These are phyloP conservation scores for Cremastinae sp. DNA, from an alignment of 2,888 invertebrate species.

Conservation along the genomic window DNA sequence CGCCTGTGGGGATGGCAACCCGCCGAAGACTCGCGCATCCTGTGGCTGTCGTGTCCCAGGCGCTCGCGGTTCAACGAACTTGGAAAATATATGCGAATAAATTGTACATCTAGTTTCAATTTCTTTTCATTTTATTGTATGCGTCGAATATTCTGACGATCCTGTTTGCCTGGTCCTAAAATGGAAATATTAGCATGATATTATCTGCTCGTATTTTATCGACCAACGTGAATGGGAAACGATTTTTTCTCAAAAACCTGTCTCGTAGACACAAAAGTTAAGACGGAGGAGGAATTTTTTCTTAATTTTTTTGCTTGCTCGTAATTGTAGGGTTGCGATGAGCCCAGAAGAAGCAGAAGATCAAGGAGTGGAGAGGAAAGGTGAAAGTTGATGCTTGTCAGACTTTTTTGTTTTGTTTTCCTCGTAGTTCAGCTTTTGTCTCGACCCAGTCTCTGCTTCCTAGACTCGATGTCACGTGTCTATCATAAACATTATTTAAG, in stretches of 20 bases:
- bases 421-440: not conserved
- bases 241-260: no score
- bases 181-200: no score
- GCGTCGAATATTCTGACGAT: no score
- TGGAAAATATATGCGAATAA: not conserved
- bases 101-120: not conserved
- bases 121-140: not conserved
- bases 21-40: not conserved
- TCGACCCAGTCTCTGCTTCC: conserved; percentile 44
- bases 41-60: conserved; percentile 30
- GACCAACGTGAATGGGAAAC: no score
- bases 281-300: not conserved
- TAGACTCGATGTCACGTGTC: conserved; percentile 50
- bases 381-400: conserved; percentile 50
- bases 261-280: no score
- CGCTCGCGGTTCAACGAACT: conserved; percentile 35
- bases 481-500: conserved; percentile 22
- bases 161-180: no score
- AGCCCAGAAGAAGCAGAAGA: not conserved
- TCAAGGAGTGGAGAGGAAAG: conserved; percentile 20
- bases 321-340: conserved; percentile 32
- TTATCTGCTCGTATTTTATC: no score
- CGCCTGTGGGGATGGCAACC: conserved; percentile 36
- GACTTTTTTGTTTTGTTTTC: conserved; percentile 10
- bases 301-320: conserved; percentile 25